phyloP scores from a whole-genome alignment of 1,140 invertebrate species.

The Helicoverpa zea region DNA sequence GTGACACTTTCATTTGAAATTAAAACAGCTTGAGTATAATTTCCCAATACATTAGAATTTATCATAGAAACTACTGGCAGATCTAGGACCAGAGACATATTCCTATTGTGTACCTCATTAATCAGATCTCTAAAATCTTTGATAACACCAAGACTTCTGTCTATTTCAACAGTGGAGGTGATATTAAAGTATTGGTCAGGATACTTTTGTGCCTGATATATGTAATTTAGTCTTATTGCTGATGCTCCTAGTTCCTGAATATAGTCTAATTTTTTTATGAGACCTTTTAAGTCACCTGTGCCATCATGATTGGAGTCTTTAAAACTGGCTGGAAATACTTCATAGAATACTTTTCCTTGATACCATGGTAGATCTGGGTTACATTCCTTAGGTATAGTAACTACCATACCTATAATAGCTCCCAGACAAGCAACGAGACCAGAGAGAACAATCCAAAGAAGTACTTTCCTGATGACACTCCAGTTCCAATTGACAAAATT shows the following conservation, averaged over 20 bases:
- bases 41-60: constrained; percentile 70
- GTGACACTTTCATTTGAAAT: constrained; percentile 64
- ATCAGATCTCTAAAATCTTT: constrained; percentile 90
- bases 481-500: constrained; percentile 94
- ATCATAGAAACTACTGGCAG: constrained; percentile 90
- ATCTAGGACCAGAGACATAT: constrained; percentile 92
- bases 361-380: constrained; percentile 92
- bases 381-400: constrained; percentile 90
- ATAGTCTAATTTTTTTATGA: constrained; percentile 90
- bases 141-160: constrained; percentile 88
- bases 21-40: constrained; percentile 62
- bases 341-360: constrained; percentile 93
- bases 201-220: constrained; percentile 90
- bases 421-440: constrained; percentile 90
- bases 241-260: constrained; percentile 89
- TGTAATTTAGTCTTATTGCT: constrained; percentile 91
- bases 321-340: constrained; percentile 94
- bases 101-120: constrained; percentile 87
- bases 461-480: constrained; percentile 91
- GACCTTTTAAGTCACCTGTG: constrained; percentile 91
- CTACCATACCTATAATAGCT: constrained; percentile 90
- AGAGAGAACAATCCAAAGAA: constrained; percentile 91
- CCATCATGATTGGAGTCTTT: constrained; percentile 92
- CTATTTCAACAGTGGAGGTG: constrained; percentile 88
- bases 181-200: constrained; percentile 90